Conservation (phyloP, 2,888 invertebrate species). For the Iphiclides podalirius region DNA sequence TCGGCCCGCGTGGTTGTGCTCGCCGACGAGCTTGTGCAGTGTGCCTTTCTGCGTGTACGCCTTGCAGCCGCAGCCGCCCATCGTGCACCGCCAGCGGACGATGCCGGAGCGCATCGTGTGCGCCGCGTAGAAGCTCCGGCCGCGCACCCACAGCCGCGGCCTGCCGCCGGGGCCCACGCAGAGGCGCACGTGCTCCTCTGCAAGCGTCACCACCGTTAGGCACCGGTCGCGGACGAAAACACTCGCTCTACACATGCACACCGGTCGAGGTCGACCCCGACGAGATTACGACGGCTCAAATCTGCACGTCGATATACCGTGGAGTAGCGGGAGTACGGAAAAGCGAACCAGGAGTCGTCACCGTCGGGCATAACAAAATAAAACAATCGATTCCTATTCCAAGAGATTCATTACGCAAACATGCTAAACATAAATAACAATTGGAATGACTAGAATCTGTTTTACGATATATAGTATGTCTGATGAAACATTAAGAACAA, state of each 20-base stretch:
- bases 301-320: too few relatives aligned
- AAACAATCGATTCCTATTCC: constrained; percentile 16
- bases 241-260: too few relatives aligned
- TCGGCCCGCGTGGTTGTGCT: constrained; percentile 69
- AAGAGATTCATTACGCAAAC: constrained; percentile 19
- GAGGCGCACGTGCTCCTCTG: constrained; percentile 61
- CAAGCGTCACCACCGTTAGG: constrained; percentile 39
- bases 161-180: constrained; percentile 72
- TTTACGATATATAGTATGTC: background rate
- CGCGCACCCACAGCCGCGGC: constrained; percentile 71
- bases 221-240: background rate
- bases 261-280: too few relatives aligned
- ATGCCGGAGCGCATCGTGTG: constrained; percentile 75
- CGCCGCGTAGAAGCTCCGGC: constrained; percentile 73
- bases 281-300: too few relatives aligned
- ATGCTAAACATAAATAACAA: constrained; percentile 17
- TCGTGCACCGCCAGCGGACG: constrained; percentile 73
- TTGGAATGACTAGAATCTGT: constrained; percentile 22
- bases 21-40: constrained; percentile 68
- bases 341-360: too few relatives aligned
- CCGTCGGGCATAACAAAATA: too few relatives aligned
- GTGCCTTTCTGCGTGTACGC: constrained; percentile 72
- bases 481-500: background rate
- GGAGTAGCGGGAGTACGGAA: too few relatives aligned
- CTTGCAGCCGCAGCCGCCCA: constrained; percentile 75